Percentiles rank a stretch among this genome's conserved stretches.
phyloP scores from a whole-genome alignment of 2,113 vertebrate species.

The Pseudopodoces humilis region DNA sequence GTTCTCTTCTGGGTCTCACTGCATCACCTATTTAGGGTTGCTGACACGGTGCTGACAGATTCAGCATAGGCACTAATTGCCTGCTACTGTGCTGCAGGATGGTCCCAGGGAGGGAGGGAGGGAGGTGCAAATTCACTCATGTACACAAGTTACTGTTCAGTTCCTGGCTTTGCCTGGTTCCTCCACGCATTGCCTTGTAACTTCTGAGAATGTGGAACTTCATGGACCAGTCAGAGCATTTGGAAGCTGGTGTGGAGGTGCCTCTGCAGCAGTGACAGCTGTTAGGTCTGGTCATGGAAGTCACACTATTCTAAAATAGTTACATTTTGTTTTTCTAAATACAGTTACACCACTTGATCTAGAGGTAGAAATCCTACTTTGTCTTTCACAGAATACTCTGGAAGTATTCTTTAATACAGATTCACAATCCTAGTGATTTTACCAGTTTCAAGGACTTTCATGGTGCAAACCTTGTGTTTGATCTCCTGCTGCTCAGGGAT shows the following conservation, averaged over 20 bases:
- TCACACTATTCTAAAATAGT: background rate
- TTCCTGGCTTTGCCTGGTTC: background rate
- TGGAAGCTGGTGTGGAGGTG: background rate
- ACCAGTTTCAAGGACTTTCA: background rate
- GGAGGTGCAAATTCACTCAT: background rate
- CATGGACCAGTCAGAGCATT: background rate
- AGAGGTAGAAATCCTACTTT: background rate
- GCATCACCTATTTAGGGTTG: background rate
- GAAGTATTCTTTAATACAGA: background rate
- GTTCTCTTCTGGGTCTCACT: background rate
- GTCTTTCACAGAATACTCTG: background rate
- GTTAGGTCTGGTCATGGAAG: background rate
- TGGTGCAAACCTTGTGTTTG: background rate
- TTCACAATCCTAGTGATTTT: background rate
- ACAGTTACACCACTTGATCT: background rate
- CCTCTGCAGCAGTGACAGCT: background rate
- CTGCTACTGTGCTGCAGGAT: background rate
- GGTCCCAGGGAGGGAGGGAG: background rate
- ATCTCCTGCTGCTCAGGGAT: background rate
- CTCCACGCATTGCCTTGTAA: background rate
- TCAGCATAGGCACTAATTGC: background rate
- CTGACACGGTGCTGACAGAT: background rate
- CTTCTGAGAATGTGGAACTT: background rate
- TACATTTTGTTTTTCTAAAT: background rate
- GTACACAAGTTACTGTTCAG: background rate